Conservation (phyloP, 2,113 vertebrate species). For the Furnarius figulus region DNA sequence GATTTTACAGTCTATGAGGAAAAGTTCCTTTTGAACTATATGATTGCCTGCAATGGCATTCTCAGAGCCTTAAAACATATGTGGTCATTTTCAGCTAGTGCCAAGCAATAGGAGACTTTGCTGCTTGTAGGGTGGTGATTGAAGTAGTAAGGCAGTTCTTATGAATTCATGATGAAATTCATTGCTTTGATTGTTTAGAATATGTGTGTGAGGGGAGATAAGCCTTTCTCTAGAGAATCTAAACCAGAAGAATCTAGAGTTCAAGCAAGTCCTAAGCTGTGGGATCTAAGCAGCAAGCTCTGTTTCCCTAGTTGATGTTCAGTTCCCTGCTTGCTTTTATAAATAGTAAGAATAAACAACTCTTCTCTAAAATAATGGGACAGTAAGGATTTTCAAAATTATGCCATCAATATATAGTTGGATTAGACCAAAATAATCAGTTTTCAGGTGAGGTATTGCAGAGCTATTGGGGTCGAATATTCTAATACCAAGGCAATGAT, state of each 20-base stretch:
- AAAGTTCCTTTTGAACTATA: background rate
- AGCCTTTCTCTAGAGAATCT: background rate
- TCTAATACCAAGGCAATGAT: background rate
- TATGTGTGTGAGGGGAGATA: background rate
- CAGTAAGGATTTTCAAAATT: background rate
- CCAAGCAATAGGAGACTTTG: background rate
- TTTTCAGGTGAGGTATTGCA: background rate
- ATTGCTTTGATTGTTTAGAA: background rate
- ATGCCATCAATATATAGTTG: background rate
- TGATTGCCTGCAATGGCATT: background rate
- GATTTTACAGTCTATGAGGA: background rate
- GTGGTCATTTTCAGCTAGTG: background rate
- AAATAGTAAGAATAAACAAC: background rate
- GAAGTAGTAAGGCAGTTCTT: background rate
- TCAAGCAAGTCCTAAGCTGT: background rate
- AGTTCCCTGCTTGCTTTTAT: background rate
- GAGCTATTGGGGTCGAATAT: background rate
- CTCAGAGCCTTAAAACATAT: background rate
- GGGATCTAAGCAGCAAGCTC: background rate
- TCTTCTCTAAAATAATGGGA: background rate
- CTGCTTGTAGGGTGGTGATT: accelerated
- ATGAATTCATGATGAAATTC: background rate
- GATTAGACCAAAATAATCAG: background rate
- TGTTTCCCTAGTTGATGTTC: background rate
- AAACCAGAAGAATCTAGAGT: background rate